Conservation (phyloP, 1,140 invertebrate genomes). For the Rhyacophila brunnea region DNA sequence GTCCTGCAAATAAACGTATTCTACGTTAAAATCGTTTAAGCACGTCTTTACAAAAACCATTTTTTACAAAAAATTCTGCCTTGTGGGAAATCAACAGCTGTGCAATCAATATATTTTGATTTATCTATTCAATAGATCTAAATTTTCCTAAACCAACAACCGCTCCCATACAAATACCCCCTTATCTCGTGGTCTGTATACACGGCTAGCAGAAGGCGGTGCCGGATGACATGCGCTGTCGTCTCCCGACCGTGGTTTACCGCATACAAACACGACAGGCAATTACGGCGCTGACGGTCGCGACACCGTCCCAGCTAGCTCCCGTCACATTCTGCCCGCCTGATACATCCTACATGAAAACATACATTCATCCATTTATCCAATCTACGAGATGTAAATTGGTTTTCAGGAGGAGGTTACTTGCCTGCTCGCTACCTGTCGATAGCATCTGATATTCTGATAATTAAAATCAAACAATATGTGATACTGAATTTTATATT, state of each 20-base stretch:
- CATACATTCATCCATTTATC: not conserved
- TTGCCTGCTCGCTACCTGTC: too few species aligned
- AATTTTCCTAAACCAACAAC: not conserved
- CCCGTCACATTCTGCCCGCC: slow-evolving; percentile 15
- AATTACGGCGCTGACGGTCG: slow-evolving; percentile 17
- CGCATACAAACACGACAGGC: slow-evolving; percentile 17
- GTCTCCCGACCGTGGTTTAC: slow-evolving; percentile 13
- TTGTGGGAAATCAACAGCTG: too few species aligned
- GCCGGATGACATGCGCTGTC: slow-evolving; percentile 10
- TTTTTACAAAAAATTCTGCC: too few species aligned
- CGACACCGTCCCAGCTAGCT: slow-evolving; percentile 12
- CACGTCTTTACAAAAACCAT: too few species aligned
- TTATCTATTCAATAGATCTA: too few species aligned
- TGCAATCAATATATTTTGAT: too few species aligned
- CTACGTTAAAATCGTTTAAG: too few species aligned
- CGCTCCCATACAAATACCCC: not conserved
- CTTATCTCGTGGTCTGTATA: not conserved
- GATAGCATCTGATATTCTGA: too few species aligned
- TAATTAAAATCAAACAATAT: too few species aligned
- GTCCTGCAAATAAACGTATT: too few species aligned
- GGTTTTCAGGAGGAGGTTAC: not conserved
- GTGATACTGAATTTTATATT: too few species aligned
- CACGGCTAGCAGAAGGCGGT: slow-evolving; percentile 13
- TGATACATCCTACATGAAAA: not conserved
- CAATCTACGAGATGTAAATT: slow-evolving; percentile 11